phyloP scores from a whole-genome alignment of 2,113 vertebrate species.

The Loxodonta africana region DNA sequence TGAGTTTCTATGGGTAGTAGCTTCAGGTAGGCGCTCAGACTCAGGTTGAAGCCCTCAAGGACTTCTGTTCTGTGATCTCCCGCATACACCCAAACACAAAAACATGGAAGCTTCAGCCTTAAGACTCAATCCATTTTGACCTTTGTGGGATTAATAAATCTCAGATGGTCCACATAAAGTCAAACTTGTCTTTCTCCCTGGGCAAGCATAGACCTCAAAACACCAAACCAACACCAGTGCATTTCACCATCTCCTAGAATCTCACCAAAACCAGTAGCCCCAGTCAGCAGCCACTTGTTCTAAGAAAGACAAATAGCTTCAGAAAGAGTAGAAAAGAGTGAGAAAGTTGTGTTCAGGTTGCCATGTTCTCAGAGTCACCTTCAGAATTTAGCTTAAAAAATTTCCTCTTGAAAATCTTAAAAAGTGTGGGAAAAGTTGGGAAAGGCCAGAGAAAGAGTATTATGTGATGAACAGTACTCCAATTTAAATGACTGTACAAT shows the following conservation, averaged over 20 bases:
- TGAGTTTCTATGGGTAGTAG: too few relatives aligned
- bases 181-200: not conserved
- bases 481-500: not conserved
- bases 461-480: not conserved
- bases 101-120: not conserved
- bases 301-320: not conserved
- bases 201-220: not conserved
- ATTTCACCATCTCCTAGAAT: not conserved
- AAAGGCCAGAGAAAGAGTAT: not conserved
- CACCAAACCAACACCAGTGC: fast-evolving
- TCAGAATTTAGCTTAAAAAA: conserved; percentile 9
- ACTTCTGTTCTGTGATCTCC: not conserved
- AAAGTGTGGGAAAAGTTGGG: not conserved
- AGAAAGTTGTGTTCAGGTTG: not conserved
- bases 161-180: not conserved
- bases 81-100: not conserved
- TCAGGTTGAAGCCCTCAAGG: not conserved
- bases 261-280: not conserved
- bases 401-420: too few relatives aligned
- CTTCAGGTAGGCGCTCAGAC: not conserved
- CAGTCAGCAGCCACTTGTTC: not conserved
- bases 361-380: not conserved
- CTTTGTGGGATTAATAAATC: not conserved
- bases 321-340: not conserved
- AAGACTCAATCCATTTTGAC: not conserved